phyloP scores from a whole-genome alignment of 1,140 invertebrate species.

The Pentalonia nigronervosa region DNA sequence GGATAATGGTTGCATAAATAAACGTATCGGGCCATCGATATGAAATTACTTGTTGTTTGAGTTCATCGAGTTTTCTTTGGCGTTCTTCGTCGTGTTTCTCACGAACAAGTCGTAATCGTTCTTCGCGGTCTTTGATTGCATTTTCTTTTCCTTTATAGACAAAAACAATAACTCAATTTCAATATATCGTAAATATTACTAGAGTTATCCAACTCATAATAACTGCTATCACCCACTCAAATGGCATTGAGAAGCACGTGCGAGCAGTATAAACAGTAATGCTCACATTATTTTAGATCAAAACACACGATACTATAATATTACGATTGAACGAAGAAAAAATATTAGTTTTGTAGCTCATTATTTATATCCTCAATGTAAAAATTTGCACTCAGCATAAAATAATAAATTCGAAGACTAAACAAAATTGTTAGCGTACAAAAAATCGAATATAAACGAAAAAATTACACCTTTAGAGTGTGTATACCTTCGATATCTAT shows the following conservation, averaged over 20 bases:
- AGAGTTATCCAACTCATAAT: not conserved
- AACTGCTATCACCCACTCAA: constrained; percentile 10
- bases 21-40: not conserved
- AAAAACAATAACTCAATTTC: not conserved
- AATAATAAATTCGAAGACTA: not conserved
- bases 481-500: not conserved
- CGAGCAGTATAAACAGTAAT: constrained; percentile 3
- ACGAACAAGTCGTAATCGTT: constrained; percentile 66
- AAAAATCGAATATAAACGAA: not conserved
- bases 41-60: constrained; percentile 73
- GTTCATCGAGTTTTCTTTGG: constrained; percentile 82
- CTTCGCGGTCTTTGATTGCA: constrained; percentile 63
- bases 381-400: too few species aligned
- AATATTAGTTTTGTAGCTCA: not conserved
- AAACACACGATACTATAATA: constrained; percentile 26
- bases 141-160: constrained; percentile 47
- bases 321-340: not conserved
- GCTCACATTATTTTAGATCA: not conserved
- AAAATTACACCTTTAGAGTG: not conserved
- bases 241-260: not conserved
- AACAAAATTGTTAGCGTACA: not conserved
- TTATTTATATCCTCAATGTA: not conserved
- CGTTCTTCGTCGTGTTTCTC: constrained; percentile 87
- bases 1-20: not conserved
- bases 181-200: not conserved